Evolutionary conservation across 2,113 vertebrate species (phyloP), one percentile per base, ranked within the genome.

Genomic region (Spilogale gracilis): DNA sequence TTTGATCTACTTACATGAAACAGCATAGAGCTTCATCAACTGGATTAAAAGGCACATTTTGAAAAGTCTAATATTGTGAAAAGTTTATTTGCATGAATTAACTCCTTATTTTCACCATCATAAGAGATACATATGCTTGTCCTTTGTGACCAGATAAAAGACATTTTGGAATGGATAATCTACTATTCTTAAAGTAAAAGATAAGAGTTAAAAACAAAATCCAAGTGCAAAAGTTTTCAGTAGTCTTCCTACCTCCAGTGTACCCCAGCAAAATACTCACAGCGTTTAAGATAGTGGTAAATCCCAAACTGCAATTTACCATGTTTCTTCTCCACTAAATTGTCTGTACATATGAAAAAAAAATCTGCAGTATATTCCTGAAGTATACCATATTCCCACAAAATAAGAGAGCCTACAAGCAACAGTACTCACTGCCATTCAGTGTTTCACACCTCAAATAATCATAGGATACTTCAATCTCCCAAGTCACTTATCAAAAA

Each of bases 11-110:
- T 84, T 60, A 78, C 23, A 45, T 81, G 87, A 95, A 92, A 91
- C 27, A 79, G 11, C 60, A 27, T 38, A 82, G 2, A 80, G 65
- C 74, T 95, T 94, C 65, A 76, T 69, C 78, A 94, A 89, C 20
- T 83, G 32, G 45, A 97, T 95, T 97, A 97, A 98, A 96, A 97
- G 91, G 58, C 89, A 97, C 89, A 97, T 92, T 96, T 80, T 86
- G 54, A 96, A 92, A 96, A 92, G 87, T 96, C 86, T 98, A 97
- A 97, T 94, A 92, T 60, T 94, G 89, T 98, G 95, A 97, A 97
- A 97, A 97, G 96, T 97, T 98, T 97, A 98, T 98, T 98, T 97
- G 89, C 96, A 98, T 96, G 96, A 91, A 94, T 87, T 90, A 86
- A 82, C 91, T 96, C 92, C 88, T 97, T 94, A 81, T 95, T 93